Percentiles rank a stretch among this genome's conserved stretches.
Conservation (phyloP, 2,797 vertebrate species). For the Xenops minutus region DNA sequence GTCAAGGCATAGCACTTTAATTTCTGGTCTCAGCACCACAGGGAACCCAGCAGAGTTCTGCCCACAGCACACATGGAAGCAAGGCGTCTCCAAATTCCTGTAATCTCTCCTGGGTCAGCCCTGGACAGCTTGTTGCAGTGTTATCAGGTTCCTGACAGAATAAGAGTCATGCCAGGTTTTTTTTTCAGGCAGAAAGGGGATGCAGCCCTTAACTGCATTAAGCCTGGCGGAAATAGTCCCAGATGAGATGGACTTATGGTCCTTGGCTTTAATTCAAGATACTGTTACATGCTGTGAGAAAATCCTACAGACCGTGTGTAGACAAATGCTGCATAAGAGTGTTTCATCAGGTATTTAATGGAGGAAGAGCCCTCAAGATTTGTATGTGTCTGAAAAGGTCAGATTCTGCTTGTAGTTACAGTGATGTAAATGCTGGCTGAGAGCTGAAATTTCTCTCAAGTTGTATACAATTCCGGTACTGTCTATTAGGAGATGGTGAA, state of each 20-base stretch:
- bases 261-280: neutral
- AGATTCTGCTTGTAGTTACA: neutral
- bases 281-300: neutral
- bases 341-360: neutral
- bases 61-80: neutral
- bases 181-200: neutral
- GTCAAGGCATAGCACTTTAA: neutral
- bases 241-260: neutral
- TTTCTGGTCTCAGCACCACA: neutral
- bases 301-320: neutral
- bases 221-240: neutral
- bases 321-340: neutral
- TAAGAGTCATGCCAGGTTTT: neutral
- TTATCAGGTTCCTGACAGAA: neutral
- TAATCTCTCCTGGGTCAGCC: neutral
- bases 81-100: neutral
- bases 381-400: neutral
- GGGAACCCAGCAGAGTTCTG: neutral
- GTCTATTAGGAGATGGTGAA: neutral
- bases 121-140: neutral
- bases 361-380: neutral
- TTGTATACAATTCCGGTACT: neutral
- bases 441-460: neutral
- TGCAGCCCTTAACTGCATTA: neutral
- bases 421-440: neutral